Conservation (phyloP, 2,113 vertebrate species). For the Pygathrix nemaeus region DNA sequence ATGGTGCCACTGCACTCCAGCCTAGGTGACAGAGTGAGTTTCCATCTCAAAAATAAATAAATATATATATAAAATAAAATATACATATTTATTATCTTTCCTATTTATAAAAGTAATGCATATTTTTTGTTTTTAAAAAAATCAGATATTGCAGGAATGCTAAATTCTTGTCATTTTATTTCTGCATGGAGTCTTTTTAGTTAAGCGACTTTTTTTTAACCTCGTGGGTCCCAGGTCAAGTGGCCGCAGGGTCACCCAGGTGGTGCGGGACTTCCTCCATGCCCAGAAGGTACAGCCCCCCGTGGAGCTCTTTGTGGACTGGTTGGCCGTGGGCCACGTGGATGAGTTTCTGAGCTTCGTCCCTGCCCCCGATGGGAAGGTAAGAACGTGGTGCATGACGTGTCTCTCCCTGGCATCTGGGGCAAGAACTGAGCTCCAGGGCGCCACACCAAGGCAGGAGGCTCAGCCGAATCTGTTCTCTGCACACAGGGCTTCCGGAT, state of each 20-base stretch:
- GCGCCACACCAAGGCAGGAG: accelerated
- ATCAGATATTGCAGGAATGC: background rate
- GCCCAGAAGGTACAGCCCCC: constrained; percentile 92
- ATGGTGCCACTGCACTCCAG: no score
- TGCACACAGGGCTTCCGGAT: constrained; percentile 90
- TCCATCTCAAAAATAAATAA: no score
- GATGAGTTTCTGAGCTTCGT: constrained; percentile 96
- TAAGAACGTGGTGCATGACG: constrained; percentile 8
- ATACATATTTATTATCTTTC: background rate
- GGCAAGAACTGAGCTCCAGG: background rate
- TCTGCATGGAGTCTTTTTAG: background rate
- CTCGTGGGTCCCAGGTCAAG: constrained; percentile 35
- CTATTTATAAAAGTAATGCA: background rate
- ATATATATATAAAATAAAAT: background rate
- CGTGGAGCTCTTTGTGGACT: constrained; percentile 92
- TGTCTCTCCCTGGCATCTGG: accelerated
- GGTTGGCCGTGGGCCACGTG: constrained; percentile 91
- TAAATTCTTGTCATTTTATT: background rate
- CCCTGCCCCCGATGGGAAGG: constrained; percentile 90
- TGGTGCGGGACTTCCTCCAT: constrained; percentile 90
- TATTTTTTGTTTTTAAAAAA: background rate
- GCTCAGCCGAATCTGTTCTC: background rate
- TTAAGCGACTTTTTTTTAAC: background rate
- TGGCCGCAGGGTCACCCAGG: constrained; percentile 90
- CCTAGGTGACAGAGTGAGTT: no score